Evolutionary conservation across 1,140 invertebrate genomes (phyloP).

Genomic region (Oryctes rhinoceros): DNA sequence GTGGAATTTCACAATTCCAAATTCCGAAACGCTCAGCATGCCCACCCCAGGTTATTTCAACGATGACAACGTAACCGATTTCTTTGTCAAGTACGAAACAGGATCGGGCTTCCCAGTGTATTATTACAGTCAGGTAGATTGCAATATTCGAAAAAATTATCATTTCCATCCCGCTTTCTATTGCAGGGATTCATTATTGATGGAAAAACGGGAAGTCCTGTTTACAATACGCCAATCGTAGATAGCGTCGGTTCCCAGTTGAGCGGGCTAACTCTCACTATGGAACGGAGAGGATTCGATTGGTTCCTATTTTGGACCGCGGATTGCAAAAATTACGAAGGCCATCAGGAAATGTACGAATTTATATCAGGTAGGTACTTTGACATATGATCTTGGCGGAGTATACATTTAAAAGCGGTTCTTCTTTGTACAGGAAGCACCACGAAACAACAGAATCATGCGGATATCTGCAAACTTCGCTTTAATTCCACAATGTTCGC

Average conservation of each 20-base stretch:
- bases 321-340: constrained; percentile 66
- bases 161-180: neutral
- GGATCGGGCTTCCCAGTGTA: constrained; percentile 56
- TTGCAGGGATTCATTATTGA: constrained; percentile 72
- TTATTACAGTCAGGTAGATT: constrained; percentile 73
- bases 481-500: constrained; percentile 74
- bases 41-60: constrained; percentile 85
- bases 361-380: constrained; percentile 44
- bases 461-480: constrained; percentile 76
- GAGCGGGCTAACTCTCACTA: constrained; percentile 71
- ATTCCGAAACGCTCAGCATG: constrained; percentile 72
- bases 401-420: neutral
- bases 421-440: constrained; percentile 65
- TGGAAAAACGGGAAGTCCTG: constrained; percentile 72
- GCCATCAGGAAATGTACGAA: constrained; percentile 46
- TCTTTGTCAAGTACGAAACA: constrained; percentile 80
- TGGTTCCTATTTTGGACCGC: constrained; percentile 79
- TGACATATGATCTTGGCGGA: neutral
- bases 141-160: constrained; percentile 45
- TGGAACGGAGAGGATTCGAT: constrained; percentile 74
- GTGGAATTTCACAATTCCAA: constrained; percentile 77
- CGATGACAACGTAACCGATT: constrained; percentile 82
- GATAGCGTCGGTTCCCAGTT: constrained; percentile 73
- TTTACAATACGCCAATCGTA: constrained; percentile 69
- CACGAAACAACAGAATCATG: constrained; percentile 69